Evolutionary conservation across 2,888 invertebrate species (phyloP), one percentile per base, ranked within the genome.

Genomic region (Andrena bucephala): DNA sequence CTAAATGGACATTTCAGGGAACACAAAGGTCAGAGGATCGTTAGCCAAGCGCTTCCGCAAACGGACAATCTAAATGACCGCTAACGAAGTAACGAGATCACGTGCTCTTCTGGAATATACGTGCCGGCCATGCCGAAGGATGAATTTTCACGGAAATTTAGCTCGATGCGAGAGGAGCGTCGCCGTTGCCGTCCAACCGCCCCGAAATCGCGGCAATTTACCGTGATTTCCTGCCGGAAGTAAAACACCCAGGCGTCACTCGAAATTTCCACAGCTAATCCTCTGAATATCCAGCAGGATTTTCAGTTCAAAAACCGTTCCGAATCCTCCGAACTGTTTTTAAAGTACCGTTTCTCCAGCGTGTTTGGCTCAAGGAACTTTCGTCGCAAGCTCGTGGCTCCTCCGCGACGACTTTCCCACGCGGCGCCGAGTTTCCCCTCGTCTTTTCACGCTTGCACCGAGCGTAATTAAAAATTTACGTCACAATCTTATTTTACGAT

Each of bases 41-140:
- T 83, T 83, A 72, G 52, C 52, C 31, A 59, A 60, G 27, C 63
- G 50, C 29, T 67, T 83, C 29, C 63, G 77, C 72, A 73, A 83
- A 83, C 77, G 63, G 66, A 67, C 78, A 70, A 77, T 77, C 54
- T 62, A 74, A 67, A 60, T 74, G 69, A 77, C 60, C 74, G 54
- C 48, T 83, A 83, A 83, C 78, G 78, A 83, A 70, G 50, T 83
- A 83, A 83, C 83, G 83, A 78, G 83, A 67, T 78, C 83, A 74
- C 74, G 73, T 65, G 60, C 76, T 42, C 20, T 3, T 59, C 24
- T 50, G 24, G n/a, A 60, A 66, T 50, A 27, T n/a, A 42, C 66
- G 79, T 8, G 42, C 24, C 8, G 20, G 57, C 65, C 24, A 2
- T 24, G 52, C 29, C 31, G 13, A 48, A 52, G n/a, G 62, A 67